Percentiles rank a stretch among this genome's conserved stretches.
phyloP scores from a whole-genome alignment of 2,888 invertebrate species.

The Tipula vernalis region DNA sequence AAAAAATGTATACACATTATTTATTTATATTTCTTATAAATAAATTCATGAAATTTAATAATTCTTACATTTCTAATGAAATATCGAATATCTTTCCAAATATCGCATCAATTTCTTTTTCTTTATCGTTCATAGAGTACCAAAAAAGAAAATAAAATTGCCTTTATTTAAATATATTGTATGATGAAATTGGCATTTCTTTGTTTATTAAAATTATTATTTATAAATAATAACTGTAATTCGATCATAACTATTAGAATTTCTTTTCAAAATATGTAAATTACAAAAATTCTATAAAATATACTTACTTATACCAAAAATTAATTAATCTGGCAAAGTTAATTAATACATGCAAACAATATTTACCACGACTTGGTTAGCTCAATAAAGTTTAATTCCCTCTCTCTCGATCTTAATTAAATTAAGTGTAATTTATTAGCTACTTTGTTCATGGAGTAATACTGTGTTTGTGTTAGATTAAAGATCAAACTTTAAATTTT shows the following conservation, averaged over 20 bases:
- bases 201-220: not conserved
- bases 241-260: not conserved
- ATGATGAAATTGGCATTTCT: not conserved
- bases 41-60: not conserved
- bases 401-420: no score
- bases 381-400: not conserved
- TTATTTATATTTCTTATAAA: not conserved
- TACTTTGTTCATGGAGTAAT: no score
- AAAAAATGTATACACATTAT: not conserved
- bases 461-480: no score
- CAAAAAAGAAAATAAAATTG: not conserved
- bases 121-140: not conserved
- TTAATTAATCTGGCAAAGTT: not conserved
- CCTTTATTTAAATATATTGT: not conserved
- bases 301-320: not conserved
- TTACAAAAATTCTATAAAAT: not conserved
- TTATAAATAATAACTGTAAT: not conserved
- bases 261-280: not conserved
- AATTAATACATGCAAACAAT: not conserved
- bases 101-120: not conserved
- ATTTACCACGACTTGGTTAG: not conserved
- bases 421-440: no score
- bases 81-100: not conserved
- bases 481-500: no score
- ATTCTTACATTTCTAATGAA: not conserved